A percentile compares a stretch with the other conserved stretches of the same genome.
These are phyloP conservation scores for Temnopleurus reevesii DNA, from an alignment of 53 echinoderm and acorn worm genomes.

Conservation along the genomic window DNA sequence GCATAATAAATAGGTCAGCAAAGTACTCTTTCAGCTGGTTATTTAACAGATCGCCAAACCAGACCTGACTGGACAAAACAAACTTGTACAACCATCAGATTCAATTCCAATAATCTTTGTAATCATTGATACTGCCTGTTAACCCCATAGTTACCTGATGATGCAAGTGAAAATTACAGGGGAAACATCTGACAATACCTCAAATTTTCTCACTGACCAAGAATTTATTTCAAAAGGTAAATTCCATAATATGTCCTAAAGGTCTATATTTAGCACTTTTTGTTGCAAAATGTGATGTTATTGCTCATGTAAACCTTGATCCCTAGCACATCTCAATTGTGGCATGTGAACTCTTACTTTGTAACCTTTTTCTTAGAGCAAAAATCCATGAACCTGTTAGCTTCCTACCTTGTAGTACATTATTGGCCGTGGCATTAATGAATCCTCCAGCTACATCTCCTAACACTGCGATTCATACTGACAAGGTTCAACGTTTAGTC, in stretches of 20 bases:
- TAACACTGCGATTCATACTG: too few relatives aligned
- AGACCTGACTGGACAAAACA: slow-evolving; percentile 25
- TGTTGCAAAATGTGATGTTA: too few relatives aligned
- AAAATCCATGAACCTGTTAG: slow-evolving; percentile 6
- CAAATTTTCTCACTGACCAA: too few relatives aligned
- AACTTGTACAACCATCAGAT: neutral
- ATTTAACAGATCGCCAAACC: neutral
- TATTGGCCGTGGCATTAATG: neutral
- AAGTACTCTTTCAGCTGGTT: neutral
- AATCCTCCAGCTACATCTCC: neutral
- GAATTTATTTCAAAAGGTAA: too few relatives aligned
- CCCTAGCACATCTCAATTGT: too few relatives aligned
- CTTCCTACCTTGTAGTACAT: neutral
- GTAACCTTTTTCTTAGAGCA: too few relatives aligned
- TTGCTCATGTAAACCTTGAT: too few relatives aligned
- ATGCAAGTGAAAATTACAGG: slow-evolving; percentile 5
- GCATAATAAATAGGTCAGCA: neutral
- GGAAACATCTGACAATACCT: too few relatives aligned
- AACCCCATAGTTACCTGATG: neutral
- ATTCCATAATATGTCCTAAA: too few relatives aligned
- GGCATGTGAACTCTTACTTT: too few relatives aligned
- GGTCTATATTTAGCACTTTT: too few relatives aligned
- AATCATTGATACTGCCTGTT: neutral
- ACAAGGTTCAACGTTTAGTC: too few relatives aligned
- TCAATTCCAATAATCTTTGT: neutral